Conservation (phyloP, 1,140 invertebrate species). For the Drosophila pseudoananassae region DNA sequence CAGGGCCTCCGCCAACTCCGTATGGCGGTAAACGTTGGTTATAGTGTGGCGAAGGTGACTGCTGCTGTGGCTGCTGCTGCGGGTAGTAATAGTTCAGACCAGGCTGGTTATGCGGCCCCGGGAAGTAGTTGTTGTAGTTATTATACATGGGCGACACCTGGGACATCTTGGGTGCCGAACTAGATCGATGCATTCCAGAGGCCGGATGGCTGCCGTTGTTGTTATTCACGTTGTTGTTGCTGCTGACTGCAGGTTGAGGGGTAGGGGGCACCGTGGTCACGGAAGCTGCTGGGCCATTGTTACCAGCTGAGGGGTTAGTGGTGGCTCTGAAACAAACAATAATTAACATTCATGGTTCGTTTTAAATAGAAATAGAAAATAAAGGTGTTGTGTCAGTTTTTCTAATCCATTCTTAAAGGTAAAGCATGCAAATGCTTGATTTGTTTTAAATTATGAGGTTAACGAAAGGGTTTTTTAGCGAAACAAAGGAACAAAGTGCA, state of each 20-base stretch:
- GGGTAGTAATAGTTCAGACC: conserved; percentile 63
- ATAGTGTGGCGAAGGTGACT: conserved; percentile 38
- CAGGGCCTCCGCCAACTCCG: conserved; percentile 21
- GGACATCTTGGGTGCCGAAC: conserved; percentile 71
- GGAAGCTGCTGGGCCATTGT: conserved; percentile 15
- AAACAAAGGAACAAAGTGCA: too few species aligned
- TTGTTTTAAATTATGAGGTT: too few species aligned
- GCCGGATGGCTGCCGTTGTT: conserved; percentile 48
- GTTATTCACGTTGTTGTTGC: conserved; percentile 57
- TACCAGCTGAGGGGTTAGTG: conserved; percentile 31
- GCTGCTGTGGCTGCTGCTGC: conserved; percentile 30
- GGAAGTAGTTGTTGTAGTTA: conserved; percentile 70
- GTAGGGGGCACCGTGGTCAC: conserved; percentile 17
- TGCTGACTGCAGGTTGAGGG: conserved; percentile 39
- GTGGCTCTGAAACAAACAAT: conserved; percentile 30
- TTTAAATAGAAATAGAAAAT: neutral
- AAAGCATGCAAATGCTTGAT: too few species aligned
- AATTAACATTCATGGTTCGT: neutral
- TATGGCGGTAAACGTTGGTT: conserved; percentile 65
- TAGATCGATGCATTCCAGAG: conserved; percentile 63
- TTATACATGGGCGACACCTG: conserved; percentile 58
- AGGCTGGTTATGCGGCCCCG: conserved; percentile 41
- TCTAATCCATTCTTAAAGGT: too few species aligned
- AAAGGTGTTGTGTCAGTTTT: too few species aligned
- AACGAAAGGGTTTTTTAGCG: too few species aligned